A percentile compares a stretch with the other conserved stretches of the same genome.
Conservation (phyloP, 2,113 vertebrate species). For the Chiloscyllium plagiosum region DNA sequence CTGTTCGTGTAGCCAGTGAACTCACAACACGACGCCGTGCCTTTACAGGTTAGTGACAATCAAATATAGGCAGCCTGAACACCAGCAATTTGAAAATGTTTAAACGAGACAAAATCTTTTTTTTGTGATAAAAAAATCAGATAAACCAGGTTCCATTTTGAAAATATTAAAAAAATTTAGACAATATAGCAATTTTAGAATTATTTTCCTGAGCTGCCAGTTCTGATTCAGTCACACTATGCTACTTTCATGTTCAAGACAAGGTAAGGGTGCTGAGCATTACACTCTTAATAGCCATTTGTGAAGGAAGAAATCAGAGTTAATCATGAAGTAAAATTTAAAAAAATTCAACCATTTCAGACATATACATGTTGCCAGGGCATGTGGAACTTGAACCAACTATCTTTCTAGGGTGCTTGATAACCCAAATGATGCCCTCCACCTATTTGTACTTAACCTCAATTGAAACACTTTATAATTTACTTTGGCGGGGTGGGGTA, state of each 20-base stretch:
- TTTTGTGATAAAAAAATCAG: background rate
- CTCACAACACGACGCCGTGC: constrained; percentile 72
- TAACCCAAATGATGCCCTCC: background rate
- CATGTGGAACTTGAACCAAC: no score
- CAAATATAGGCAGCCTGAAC: background rate
- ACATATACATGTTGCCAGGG: no score
- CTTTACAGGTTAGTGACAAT: constrained; percentile 76
- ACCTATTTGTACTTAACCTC: background rate
- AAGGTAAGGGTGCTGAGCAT: background rate
- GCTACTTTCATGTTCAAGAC: background rate
- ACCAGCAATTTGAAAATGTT: background rate
- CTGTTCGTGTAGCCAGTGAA: constrained; percentile 73
- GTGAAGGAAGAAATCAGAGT: no score
- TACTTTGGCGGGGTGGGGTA: background rate
- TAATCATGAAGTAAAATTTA: no score
- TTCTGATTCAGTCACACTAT: background rate
- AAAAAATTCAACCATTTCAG: no score
- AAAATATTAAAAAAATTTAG: background rate
- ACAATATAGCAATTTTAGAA: background rate
- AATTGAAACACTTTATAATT: background rate
- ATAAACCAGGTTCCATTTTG: background rate
- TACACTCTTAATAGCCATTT: no score
- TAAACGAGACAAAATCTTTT: background rate
- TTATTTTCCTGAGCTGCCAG: background rate
- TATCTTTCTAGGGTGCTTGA: background rate